Evolutionary conservation across 2,797 vertebrate species (phyloP).

Genomic region (Sebastes hopkinsi): DNA sequence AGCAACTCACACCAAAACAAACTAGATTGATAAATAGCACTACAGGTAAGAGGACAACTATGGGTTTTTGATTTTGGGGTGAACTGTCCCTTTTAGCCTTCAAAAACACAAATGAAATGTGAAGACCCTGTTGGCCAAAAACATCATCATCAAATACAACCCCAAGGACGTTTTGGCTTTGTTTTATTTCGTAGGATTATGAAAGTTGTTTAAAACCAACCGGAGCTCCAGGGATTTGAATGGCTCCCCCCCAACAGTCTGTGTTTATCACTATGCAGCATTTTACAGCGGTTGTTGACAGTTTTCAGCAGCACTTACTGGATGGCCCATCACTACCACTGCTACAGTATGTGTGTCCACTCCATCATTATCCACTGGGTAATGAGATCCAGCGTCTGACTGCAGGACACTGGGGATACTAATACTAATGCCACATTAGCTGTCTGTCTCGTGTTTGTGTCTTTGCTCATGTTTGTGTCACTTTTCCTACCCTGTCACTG

Average conservation of each 20-base stretch:
- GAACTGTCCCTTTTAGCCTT: background rate
- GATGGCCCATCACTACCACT: conserved; percentile 34
- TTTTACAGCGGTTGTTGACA: conserved; percentile 24
- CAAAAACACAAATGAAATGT: background rate
- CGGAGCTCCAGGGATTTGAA: background rate
- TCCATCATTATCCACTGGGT: conserved; percentile 63
- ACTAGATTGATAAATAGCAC: background rate
- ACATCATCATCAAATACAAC: background rate
- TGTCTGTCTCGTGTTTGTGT: background rate
- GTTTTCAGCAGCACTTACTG: conserved; percentile 47
- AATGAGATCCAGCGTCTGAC: conserved; percentile 59
- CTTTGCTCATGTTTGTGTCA: conserved; percentile 21
- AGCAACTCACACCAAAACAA: background rate
- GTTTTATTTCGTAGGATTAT: background rate
- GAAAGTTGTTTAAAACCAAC: background rate
- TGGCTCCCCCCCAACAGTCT: background rate
- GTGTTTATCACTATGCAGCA: conserved; percentile 34
- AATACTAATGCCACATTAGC: background rate
- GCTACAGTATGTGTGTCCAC: conserved; percentile 25
- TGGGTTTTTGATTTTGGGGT: background rate
- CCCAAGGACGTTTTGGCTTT: background rate
- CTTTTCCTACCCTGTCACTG: conserved; percentile 15
- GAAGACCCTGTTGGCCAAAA: too few species aligned
- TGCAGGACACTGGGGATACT: conserved; percentile 51
- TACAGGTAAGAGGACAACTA: background rate